Conservation (phyloP, 1,140 invertebrate species). For the Drosophila gunungcola region DNA sequence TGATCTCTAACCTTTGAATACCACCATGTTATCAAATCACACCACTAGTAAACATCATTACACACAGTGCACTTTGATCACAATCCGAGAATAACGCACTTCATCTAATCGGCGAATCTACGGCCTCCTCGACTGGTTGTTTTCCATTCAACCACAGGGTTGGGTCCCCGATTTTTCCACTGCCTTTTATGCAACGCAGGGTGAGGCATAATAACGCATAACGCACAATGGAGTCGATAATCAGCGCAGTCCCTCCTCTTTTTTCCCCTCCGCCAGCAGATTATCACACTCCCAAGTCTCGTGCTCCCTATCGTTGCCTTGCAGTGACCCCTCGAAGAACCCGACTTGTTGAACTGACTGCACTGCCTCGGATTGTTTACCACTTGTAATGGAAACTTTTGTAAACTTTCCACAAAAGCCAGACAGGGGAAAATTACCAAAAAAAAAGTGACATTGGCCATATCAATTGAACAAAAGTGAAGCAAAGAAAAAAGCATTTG, state of each 20-base stretch:
- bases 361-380: slow-evolving; percentile 61
- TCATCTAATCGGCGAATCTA: slow-evolving; percentile 13
- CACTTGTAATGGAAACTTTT: slow-evolving; percentile 75
- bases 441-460: slow-evolving; percentile 29
- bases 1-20: slow-evolving; percentile 20
- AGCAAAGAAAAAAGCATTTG: slow-evolving; percentile 22
- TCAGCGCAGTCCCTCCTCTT: slow-evolving; percentile 16
- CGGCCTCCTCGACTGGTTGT: slow-evolving; percentile 8
- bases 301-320: slow-evolving; percentile 34
- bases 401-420: slow-evolving; percentile 60
- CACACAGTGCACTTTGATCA: slow-evolving; percentile 16
- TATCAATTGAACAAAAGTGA: slow-evolving; percentile 23
- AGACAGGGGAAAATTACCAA: slow-evolving; percentile 55
- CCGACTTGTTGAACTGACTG: slow-evolving; percentile 60
- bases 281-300: slow-evolving; percentile 63
- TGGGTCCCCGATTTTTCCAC: slow-evolving; percentile 21
- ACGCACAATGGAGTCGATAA: slow-evolving; percentile 40
- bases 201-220: slow-evolving; percentile 14
- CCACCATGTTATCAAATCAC: slow-evolving; percentile 7
- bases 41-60: slow-evolving; percentile 3
- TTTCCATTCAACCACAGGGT: slow-evolving; percentile 19
- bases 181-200: slow-evolving; percentile 34
- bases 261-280: slow-evolving; percentile 15
- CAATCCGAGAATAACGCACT: slow-evolving; percentile 4
- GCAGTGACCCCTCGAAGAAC: slow-evolving; percentile 59